Percentiles rank a stretch among this genome's conserved stretches.
Evolutionary conservation across 2,888 invertebrate genomes (phyloP).

Genomic region (Herminia tarsipennalis): DNA sequence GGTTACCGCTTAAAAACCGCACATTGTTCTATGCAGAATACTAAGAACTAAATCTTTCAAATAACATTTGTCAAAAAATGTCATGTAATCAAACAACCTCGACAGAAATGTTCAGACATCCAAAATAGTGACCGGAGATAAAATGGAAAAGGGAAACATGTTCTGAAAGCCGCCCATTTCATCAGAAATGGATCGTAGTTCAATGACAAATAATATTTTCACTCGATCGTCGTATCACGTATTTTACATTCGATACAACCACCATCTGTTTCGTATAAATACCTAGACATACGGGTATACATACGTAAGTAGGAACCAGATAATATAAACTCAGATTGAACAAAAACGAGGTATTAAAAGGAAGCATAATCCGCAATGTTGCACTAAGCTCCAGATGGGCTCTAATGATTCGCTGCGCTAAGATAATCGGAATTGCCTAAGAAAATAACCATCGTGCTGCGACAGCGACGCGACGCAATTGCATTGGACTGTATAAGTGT

Average conservation of each 20-base stretch:
- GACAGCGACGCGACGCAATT: slow-evolving; percentile 41
- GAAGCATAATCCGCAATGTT: slow-evolving; percentile 52
- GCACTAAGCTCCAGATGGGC: slow-evolving; percentile 48
- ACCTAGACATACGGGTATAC: no score
- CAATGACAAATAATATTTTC: slow-evolving; percentile 36
- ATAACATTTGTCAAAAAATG: no score
- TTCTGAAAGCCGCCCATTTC: slow-evolving; percentile 26
- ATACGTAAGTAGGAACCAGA: no score
- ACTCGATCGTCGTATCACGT: slow-evolving; percentile 20
- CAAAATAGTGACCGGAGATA: slow-evolving; percentile 21
- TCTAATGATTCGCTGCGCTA: slow-evolving; percentile 63
- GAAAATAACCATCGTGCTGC: slow-evolving; percentile 53
- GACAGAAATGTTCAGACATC: slow-evolving; percentile 16
- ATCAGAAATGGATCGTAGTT: slow-evolving; percentile 32
- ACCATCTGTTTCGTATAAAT: no score
- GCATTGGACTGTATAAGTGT: slow-evolving; percentile 30
- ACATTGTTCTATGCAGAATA: no score
- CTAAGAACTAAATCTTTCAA: no score
- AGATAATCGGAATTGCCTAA: slow-evolving; percentile 56
- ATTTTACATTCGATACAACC: slow-evolving; percentile 11
- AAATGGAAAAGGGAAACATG: slow-evolving; percentile 24
- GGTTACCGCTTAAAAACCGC: no score
- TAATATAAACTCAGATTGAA: slow-evolving; percentile 17
- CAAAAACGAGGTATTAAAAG: slow-evolving; percentile 48
- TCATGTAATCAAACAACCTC: slow-evolving; percentile 17